Evolutionary conservation across 2,113 vertebrate species (phyloP), one percentile per base, ranked within the genome.

Genomic region (Poicephalus meyeri): DNA sequence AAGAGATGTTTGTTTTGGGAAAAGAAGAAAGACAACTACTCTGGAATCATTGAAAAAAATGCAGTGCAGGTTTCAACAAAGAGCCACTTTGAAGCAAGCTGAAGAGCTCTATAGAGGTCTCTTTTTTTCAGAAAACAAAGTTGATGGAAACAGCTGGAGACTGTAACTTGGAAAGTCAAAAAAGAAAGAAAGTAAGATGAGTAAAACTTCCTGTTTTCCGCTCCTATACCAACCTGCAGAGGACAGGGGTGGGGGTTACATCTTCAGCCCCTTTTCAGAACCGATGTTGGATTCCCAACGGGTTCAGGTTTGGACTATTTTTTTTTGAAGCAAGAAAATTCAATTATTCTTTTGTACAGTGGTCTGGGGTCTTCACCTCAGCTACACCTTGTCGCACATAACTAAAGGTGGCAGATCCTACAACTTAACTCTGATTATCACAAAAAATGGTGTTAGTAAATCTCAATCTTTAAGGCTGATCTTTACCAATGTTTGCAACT

Each of bases 191-290:
- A 95, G 90, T 33, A 94, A 96, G 93, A 97, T 97, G 96, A 98
- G 97, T 95, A 88, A 93, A 94, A 95, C 55, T 97, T 98, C 97
- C 95, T 98, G 96, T 97, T 98, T 98, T 97, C 86, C 21, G 97
- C 97, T 96, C 84, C 53, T 82, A 42, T 72, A 44, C 79, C 15
- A 95, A 25, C 47, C 96, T 96, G 87, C 93, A 95, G 96, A 91
- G 39, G 33, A 74, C 50, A 70, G 55, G 42, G 23, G 1, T 79
- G 7, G 56, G 86, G 80, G 17, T 80, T 96, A 91, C 87, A 87
- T 97, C 23, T 66, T 71, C 76, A 73, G 76, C 56, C 7, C 20
- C 50, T 94, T 97, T 97, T 94, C 92, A 90, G 91, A 96, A 88
- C 97, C 97, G 89, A 97, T 95, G 94, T 96, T 94, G 21, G 29